These are phyloP conservation scores for Oenanthe melanoleuca DNA, from an alignment of 2,113 vertebrate genomes.

Conservation along the genomic window DNA sequence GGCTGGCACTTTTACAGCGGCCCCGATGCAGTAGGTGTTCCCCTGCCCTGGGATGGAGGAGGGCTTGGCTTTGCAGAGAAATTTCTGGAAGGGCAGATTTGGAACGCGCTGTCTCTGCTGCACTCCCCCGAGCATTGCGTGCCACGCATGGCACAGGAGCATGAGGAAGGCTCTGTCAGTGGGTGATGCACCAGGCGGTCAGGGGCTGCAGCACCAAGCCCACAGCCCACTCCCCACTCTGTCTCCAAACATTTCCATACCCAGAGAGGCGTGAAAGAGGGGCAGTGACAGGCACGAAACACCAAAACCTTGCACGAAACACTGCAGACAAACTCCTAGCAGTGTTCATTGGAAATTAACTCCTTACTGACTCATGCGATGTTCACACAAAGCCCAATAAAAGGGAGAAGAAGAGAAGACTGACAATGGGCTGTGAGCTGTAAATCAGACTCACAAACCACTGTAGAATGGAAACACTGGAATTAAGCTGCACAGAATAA, in stretches of 20 bases:
- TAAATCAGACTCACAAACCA: not conserved
- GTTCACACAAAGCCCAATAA: not conserved
- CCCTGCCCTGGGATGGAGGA: not conserved
- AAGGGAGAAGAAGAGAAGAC: too few relatives aligned
- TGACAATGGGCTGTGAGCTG: accelerated
- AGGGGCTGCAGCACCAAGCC: slow-evolving; percentile 73
- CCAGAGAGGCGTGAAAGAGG: slow-evolving; percentile 84
- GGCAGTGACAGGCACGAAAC: slow-evolving; percentile 79
- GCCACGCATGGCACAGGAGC: slow-evolving; percentile 73
- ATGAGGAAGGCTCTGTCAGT: slow-evolving; percentile 38
- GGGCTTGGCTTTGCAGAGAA: slow-evolving; percentile 6
- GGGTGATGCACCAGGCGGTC: slow-evolving; percentile 57
- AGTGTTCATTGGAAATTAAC: slow-evolving; percentile 50
- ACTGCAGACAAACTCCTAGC: slow-evolving; percentile 64
- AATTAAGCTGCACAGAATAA: not conserved
- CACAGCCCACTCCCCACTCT: slow-evolving; percentile 38
- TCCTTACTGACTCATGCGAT: slow-evolving; percentile 15
- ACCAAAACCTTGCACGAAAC: slow-evolving; percentile 76
- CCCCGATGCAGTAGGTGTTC: not conserved
- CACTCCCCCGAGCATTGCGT: slow-evolving; percentile 69
- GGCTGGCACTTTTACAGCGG: not conserved
- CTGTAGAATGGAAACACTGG: not conserved
- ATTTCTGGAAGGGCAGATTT: slow-evolving; percentile 56
- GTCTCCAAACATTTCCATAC: slow-evolving; percentile 76
- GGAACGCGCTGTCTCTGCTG: not conserved